Conservation (phyloP, 1,140 invertebrate species). For the Drosophila triauraria region DNA sequence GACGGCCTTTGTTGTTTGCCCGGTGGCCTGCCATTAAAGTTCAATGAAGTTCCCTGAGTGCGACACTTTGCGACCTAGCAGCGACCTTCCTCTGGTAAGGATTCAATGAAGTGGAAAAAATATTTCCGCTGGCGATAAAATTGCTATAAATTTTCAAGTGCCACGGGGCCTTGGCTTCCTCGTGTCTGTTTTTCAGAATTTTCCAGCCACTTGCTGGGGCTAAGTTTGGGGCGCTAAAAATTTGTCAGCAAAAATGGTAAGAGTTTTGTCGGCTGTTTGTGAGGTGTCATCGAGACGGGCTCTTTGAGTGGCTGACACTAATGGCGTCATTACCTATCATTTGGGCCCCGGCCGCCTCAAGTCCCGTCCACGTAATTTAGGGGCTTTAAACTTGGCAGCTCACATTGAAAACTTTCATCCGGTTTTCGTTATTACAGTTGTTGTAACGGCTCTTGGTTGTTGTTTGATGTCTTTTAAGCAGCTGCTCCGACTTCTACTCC, state of each 20-base stretch:
- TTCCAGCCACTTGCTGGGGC: slow-evolving; percentile 22
- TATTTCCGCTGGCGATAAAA: slow-evolving; percentile 77
- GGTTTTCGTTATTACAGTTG: slow-evolving; percentile 65
- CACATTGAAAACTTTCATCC: slow-evolving; percentile 67
- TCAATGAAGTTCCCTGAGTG: slow-evolving; percentile 75
- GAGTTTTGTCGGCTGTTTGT: slow-evolving; percentile 43
- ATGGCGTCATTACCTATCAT: slow-evolving; percentile 77
- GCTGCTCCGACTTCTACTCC: slow-evolving; percentile 40
- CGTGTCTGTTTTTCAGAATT: slow-evolving; percentile 29
- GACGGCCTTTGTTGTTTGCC: slow-evolving; percentile 63
- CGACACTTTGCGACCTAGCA: slow-evolving; percentile 59
- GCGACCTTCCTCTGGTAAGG: slow-evolving; percentile 21
- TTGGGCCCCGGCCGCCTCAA: background rate
- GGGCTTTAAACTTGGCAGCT: slow-evolving; percentile 63
- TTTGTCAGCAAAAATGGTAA: slow-evolving; percentile 48
- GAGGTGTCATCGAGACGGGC: slow-evolving; percentile 50
- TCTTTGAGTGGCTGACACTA: slow-evolving; percentile 76
- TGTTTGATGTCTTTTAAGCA: slow-evolving; percentile 68
- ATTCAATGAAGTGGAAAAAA: slow-evolving; percentile 78
- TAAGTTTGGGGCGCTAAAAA: slow-evolving; percentile 37
- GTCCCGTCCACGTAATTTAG: slow-evolving; percentile 20
- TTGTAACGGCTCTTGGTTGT: slow-evolving; percentile 46
- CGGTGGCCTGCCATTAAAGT: slow-evolving; percentile 72
- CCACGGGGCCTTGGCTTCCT: slow-evolving; percentile 38
- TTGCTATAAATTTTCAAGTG: slow-evolving; percentile 77